Evolutionary conservation across 2,888 invertebrate genomes (phyloP), one percentile per base, ranked within the genome.

Genomic region (Leptothorax acervorum): DNA sequence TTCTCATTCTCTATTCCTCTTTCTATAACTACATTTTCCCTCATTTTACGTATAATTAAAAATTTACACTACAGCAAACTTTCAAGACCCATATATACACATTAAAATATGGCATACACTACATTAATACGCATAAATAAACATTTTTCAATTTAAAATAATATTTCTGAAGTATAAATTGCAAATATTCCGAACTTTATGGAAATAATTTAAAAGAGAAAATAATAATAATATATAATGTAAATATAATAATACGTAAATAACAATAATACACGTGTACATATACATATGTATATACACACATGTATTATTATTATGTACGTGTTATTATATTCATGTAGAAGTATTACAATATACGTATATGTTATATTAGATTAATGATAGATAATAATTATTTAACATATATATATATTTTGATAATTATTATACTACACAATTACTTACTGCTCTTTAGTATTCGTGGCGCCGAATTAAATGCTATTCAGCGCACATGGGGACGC

Each of bases 401-500:
- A 4, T 39, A 8, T 35, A 35, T 35, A 42, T 1, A 42, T 42
- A 48, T 60, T 48, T 60, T 18, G 12, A 60, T 71, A 62, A 79
- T 71, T 79, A 48, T 63, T 57, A 31, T 45, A 28, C 9, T n/a
- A 18, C 11, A 23, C 18, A 63, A 53, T 63, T 55, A 78, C 39
- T 75, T 18, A 18, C 45, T 55, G 55, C 12, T 45, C n/a, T 66
- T 66, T 70, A 51, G 18, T n/a, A 57, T 60, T 71, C 48, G 42
- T 42, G 5, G 31, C 12, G 18, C 2, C 70, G 39, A 71, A 71
- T 71, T 62, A 60, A 81, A 39, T 39, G 71, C 48, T 62, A 81
- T 81, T 71, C 60, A 48, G 15, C 48, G 57, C 71, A 81, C 60
- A 60, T 81, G 48, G 39, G 4, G 3, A 71, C n/a, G 39, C 28